Conservation (phyloP, 1,140 invertebrate species). For the Drosophila melanica region DNA sequence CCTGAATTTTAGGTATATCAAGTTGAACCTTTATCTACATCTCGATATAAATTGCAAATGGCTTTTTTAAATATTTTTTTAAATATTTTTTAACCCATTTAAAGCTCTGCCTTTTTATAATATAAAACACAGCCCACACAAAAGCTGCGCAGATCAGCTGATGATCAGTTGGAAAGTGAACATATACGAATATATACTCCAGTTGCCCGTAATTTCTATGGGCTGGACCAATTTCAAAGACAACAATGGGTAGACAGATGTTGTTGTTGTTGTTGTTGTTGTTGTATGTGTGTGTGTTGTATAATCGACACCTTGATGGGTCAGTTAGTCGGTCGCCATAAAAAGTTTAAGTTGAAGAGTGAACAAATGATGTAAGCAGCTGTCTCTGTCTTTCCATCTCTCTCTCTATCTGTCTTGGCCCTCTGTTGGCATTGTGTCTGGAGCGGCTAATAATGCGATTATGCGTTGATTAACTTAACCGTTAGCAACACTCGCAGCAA, state of each 20-base stretch:
- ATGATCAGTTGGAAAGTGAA: not conserved
- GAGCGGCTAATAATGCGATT: slow-evolving; percentile 73
- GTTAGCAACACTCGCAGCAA: slow-evolving; percentile 39
- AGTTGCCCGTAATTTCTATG: slow-evolving; percentile 7
- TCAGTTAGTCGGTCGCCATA: slow-evolving; percentile 22
- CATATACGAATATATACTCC: not conserved
- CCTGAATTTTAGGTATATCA: too few species aligned
- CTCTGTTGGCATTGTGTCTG: slow-evolving; percentile 17
- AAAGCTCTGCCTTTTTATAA: not conserved
- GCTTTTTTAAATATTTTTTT: too few species aligned
- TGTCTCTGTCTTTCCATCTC: too few species aligned
- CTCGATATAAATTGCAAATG: too few species aligned
- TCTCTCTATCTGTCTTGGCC: not conserved
- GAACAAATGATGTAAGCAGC: slow-evolving; percentile 31
- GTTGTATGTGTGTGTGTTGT: slow-evolving; percentile 33
- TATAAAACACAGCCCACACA: not conserved
- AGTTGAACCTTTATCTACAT: too few species aligned
- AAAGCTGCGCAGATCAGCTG: not conserved
- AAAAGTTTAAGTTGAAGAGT: slow-evolving; percentile 7
- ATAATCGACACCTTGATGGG: slow-evolving; percentile 58
- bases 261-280: not conserved
- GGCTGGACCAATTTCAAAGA: not conserved
- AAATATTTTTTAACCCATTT: not conserved
- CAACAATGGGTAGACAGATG: not conserved
- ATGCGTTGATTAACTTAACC: slow-evolving; percentile 69